Base-by-base conservation (phyloP, 2,888 invertebrate genomes). In the Pharmacophagus antenor region DNA sequence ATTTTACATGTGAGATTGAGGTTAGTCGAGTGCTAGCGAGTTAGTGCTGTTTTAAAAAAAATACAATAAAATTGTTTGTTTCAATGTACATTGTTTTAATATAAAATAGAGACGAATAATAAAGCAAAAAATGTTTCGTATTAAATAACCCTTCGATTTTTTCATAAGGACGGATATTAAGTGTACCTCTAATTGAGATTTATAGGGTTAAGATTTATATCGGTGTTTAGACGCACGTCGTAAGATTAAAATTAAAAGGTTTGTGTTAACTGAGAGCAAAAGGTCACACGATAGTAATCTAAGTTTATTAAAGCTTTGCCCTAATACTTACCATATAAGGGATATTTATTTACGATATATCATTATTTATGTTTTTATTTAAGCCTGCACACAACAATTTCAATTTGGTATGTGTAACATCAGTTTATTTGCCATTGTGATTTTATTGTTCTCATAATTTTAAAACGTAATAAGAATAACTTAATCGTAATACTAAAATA, bases 171-270 rank as follows among this genome's bases (percentile, higher is more conserved):
- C 20, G 4, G 21, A 18, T 27, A 2, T 42, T 25, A 54, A 49
- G 41, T 18, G 20, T 49, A 18, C 18, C 22, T 18, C 21, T 54
- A 54, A 54, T 54, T 59, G 48, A 55, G 55, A 60, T 60, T 60
- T 60, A 55, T 55, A 46, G 22, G 21, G 22, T 8, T 22, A 55
- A 42, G 53, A 58, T 53, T 18, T 48, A 21, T 52, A 58, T 58
- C 53, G 20, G 21, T 49, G 41, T 53, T 58, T 41, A 41, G 20
- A 48, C 20, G 25, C 41, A 58, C 53, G 47, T 47, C 25, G 27
- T 31, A n/a, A 21, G 4, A n/a, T 20, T 18, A 23, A 18, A 47
- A 31, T 31, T 44, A 58, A 58, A 46, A 52, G 56, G 50, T 56
- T 42, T 42, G 6, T 23, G 18, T 56, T 56, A 50, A 50, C 12